These are phyloP conservation scores for Lasioglossum lativentre DNA, from an alignment of 2,888 invertebrate species.

Conservation along the genomic window DNA sequence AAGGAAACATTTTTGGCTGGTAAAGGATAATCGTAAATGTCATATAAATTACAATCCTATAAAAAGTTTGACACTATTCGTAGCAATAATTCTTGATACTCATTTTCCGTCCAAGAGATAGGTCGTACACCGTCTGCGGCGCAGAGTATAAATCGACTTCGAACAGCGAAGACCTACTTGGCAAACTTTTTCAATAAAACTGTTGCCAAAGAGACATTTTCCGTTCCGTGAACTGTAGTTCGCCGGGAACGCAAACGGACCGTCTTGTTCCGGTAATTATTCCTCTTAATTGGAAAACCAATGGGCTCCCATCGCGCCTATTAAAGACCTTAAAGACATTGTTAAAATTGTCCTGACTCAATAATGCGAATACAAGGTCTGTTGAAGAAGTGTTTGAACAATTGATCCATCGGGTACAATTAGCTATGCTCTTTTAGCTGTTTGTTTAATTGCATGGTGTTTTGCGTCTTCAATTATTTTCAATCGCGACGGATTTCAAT, in stretches of 20 bases:
- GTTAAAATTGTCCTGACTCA: background rate
- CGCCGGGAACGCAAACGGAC: background rate
- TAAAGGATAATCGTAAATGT: background rate
- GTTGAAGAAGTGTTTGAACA: background rate
- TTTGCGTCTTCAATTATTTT: background rate
- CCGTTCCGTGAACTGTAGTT: background rate
- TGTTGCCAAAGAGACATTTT: constrained; percentile 40
- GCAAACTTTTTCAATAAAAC: constrained; percentile 62
- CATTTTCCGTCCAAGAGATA: background rate
- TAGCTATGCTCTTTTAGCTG: background rate
- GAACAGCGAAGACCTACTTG: constrained; percentile 45
- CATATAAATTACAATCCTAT: background rate
- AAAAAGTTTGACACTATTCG: background rate
- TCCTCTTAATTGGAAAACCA: background rate
- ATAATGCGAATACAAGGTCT: no score
- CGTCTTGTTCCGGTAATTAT: background rate
- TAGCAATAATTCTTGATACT: background rate
- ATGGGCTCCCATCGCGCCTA: background rate
- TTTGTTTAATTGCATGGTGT: background rate
- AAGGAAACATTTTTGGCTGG: background rate
- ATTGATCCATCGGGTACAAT: background rate
- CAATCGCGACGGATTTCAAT: no score
- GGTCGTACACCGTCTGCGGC: background rate
- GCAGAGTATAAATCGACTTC: constrained; percentile 3
- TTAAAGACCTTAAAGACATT: background rate